Evolutionary conservation across 2,797 vertebrate species (phyloP).

Genomic region (Emys orbicularis): DNA sequence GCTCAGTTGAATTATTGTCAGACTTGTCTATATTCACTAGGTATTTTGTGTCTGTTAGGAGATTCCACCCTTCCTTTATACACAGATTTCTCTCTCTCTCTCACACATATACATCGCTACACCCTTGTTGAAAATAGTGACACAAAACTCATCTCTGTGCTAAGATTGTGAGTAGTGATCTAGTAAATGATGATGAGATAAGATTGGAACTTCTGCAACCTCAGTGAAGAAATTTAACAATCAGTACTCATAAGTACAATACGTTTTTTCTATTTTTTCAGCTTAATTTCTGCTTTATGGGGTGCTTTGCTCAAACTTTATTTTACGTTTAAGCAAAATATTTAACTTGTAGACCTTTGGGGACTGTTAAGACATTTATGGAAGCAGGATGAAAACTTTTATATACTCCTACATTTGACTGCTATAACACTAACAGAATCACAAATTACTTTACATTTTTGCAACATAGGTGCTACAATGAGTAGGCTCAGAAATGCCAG

Average conservation of each 20-base stretch:
- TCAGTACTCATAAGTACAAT: not conserved
- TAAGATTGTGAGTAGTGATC: not conserved
- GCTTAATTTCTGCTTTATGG: not conserved
- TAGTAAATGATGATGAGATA: not conserved
- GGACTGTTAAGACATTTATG: not conserved
- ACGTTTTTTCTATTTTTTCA: not conserved
- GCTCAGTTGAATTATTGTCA: conserved; percentile 45
- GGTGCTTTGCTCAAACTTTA: not conserved
- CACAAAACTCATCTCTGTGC: not conserved
- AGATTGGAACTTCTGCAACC: not conserved
- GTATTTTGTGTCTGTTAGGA: conserved; percentile 22
- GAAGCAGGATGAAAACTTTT: not conserved
- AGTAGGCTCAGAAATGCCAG: not conserved
- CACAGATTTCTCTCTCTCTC: not conserved
- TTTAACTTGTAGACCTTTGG: not conserved
- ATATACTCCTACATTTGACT: not conserved
- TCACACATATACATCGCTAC: not conserved
- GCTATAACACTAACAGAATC: not conserved
- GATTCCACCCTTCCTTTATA: not conserved
- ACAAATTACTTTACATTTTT: not conserved
- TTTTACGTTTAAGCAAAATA: not conserved
- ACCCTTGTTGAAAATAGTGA: not conserved
- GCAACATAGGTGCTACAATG: not conserved
- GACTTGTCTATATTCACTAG: conserved; percentile 1
- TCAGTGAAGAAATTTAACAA: not conserved